Percentiles rank a stretch among this genome's conserved stretches.
phyloP scores from a whole-genome alignment of 2,113 vertebrate species.

The Mormoops blainvillei region DNA sequence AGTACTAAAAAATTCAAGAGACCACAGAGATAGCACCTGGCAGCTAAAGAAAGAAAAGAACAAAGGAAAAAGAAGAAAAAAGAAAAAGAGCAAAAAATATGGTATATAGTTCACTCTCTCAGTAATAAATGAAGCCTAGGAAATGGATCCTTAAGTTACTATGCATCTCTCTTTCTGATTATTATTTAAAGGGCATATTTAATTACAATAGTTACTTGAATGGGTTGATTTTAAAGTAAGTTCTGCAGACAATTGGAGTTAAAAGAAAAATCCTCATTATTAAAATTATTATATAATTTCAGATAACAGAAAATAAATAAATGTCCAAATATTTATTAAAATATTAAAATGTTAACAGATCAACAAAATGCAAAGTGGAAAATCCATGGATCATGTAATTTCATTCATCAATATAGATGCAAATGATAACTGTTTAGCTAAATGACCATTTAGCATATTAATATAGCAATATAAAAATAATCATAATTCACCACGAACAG shows the following conservation, averaged over 20 bases:
- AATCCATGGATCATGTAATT: neutral
- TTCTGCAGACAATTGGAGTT: neutral
- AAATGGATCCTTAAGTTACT: neutral
- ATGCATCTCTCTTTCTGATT: neutral
- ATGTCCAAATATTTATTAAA: neutral
- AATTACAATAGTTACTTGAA: neutral
- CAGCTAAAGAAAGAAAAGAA: neutral
- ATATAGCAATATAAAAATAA: neutral
- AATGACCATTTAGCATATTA: neutral
- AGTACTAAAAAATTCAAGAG: neutral
- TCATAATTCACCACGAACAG: neutral
- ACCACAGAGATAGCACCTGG: neutral
- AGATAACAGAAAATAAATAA: neutral
- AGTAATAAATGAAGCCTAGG: neutral
- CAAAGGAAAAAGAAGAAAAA: neutral
- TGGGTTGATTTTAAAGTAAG: neutral
- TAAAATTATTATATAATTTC: neutral
- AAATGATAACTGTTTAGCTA: neutral
- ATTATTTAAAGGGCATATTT: neutral
- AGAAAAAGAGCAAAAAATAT: neutral
- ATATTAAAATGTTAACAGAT: neutral
- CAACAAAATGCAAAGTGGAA: neutral
- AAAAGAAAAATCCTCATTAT: neutral
- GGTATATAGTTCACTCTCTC: neutral
- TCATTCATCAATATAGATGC: neutral